Conservation (phyloP, 2,797 vertebrate species). For the Thamnophis elegans region DNA sequence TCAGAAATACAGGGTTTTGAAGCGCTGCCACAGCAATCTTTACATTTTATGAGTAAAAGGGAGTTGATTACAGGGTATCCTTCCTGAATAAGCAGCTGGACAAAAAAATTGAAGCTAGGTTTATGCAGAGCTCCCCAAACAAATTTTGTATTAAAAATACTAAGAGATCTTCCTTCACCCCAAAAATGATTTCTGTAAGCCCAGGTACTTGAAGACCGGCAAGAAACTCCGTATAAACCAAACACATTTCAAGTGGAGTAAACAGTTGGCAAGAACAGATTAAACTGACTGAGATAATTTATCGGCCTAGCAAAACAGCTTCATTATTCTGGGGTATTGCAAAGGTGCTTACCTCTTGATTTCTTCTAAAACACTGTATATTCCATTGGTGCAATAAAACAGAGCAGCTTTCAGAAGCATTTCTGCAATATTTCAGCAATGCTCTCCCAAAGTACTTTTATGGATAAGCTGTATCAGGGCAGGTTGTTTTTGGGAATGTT, state of each 20-base stretch:
- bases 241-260: neutral
- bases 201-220: neutral
- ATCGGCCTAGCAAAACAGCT: neutral
- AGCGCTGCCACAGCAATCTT: neutral
- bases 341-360: neutral
- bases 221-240: neutral
- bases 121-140: neutral
- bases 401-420: neutral
- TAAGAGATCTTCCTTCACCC: neutral
- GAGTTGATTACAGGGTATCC: no score
- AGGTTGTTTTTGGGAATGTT: neutral
- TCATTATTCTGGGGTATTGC: neutral
- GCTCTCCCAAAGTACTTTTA: neutral
- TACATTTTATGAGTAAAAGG: neutral
- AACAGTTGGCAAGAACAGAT: neutral
- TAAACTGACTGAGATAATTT: neutral
- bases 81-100: neutral
- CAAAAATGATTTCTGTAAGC: neutral
- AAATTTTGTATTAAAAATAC: neutral
- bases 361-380: neutral
- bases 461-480: neutral
- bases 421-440: neutral
- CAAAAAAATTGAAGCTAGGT: neutral
- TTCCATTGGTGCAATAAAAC: no score
- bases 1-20: neutral